These are phyloP conservation scores for Pseudorhiza aurosa DNA, from an alignment of 30 jellyfish, hydroid and myxozoan genomes.

Conservation along the genomic window DNA sequence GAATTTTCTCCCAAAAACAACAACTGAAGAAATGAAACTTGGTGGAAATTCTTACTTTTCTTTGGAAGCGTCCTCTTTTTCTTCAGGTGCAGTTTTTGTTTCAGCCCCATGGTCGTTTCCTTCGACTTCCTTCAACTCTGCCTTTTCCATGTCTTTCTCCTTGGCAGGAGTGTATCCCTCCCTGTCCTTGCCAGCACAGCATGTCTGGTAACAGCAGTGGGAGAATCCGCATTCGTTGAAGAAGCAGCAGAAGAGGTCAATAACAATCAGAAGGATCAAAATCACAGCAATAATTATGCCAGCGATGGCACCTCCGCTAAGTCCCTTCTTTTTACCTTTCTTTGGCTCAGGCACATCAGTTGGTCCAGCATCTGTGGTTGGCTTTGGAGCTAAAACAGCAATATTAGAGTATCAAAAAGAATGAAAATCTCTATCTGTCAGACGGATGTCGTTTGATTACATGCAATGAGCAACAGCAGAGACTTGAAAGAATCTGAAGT, in stretches of 20 bases:
- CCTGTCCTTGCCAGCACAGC: constrained; percentile 80
- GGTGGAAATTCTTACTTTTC: constrained; percentile 37
- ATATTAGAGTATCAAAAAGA: too few species aligned
- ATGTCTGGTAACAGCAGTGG: constrained; percentile 89
- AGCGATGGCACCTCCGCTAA: constrained; percentile 90
- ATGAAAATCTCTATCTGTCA: too few species aligned
- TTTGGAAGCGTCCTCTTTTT: constrained; percentile 21
- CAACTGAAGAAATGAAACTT: not conserved
- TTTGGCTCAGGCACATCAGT: not conserved
- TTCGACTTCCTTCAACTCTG: constrained; percentile 30
- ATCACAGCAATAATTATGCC: constrained; percentile 88
- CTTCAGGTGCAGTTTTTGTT: constrained; percentile 63
- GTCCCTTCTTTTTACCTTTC: constrained; percentile 31
- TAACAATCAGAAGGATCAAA: constrained; percentile 75
- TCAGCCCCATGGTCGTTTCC: constrained; percentile 25
- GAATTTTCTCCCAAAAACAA: not conserved
- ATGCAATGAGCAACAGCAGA: too few species aligned
- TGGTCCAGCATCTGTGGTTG: constrained; percentile 31
- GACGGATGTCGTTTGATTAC: too few species aligned
- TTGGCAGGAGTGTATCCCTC: constrained; percentile 38
- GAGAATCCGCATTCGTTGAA: constrained; percentile 97
- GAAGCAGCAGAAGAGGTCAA: constrained; percentile 95
- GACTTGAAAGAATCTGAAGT: too few species aligned
- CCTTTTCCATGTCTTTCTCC: constrained; percentile 37
- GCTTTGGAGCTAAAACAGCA: not conserved